Evolutionary conservation across 2,113 vertebrate genomes (phyloP).

Genomic region (Notechis scutatus): DNA sequence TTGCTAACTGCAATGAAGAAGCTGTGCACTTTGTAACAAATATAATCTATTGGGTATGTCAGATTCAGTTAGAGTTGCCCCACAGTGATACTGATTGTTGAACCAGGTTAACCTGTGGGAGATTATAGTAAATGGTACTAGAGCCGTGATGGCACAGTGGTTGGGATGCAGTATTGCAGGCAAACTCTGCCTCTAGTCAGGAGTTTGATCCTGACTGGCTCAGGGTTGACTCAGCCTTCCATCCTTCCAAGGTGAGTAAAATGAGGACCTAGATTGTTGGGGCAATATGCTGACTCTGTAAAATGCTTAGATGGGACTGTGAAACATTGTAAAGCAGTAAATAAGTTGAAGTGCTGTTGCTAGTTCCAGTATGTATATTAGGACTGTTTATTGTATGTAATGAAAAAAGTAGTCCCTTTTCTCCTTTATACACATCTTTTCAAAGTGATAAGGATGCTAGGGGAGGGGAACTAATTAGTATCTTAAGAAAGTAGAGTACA

Average conservation of each 20-base stretch:
- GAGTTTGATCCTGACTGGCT: background rate
- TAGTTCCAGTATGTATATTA: background rate
- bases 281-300: background rate
- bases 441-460: background rate
- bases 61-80: background rate
- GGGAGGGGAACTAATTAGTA: background rate
- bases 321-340: background rate
- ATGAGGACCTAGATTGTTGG: background rate
- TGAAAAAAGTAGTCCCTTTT: background rate
- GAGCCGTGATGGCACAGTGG: background rate
- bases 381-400: background rate
- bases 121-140: background rate
- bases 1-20: background rate
- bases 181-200: background rate
- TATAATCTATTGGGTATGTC: background rate
- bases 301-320: background rate
- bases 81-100: background rate
- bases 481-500: background rate
- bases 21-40: background rate
- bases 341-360: background rate
- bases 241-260: background rate
- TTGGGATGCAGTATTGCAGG: background rate
- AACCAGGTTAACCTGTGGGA: background rate
- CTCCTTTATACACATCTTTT: background rate
- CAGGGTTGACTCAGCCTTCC: background rate